Percentiles rank a stretch among this genome's conserved stretches.
These are phyloP conservation scores for Polydrusus pterygomalis DNA, from an alignment of 2,888 invertebrate genomes.

Conservation along the genomic window DNA sequence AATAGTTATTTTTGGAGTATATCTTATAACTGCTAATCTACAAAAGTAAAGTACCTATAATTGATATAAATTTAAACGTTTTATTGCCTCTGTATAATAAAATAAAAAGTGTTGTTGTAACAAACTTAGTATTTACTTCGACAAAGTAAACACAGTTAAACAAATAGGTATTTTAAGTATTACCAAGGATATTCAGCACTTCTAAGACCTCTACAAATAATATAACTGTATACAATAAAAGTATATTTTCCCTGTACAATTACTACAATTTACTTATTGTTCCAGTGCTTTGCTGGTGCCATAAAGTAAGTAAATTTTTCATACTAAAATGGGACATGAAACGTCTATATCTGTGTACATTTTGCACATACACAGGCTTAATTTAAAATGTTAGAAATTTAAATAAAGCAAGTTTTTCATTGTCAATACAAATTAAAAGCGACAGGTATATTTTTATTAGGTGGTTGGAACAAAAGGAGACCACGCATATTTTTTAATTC, in stretches of 20 bases:
- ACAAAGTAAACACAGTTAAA: constrained; percentile 57
- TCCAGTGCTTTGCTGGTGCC: constrained; percentile 42
- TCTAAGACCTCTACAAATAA: constrained; percentile 59
- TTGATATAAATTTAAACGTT: constrained; percentile 2
- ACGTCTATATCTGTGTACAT: neutral
- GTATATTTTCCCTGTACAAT: constrained; percentile 35
- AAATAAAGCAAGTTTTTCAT: too few relatives aligned
- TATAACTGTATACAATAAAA: constrained; percentile 56
- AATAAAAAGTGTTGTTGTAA: constrained; percentile 29
- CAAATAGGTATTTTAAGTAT: constrained; percentile 57
- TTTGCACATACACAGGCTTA: neutral
- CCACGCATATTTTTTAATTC: too few relatives aligned
- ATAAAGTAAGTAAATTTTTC: constrained; percentile 35
- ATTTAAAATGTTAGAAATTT: too few relatives aligned
- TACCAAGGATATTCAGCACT: constrained; percentile 58
- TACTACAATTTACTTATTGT: constrained; percentile 18
- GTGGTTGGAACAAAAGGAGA: too few relatives aligned
- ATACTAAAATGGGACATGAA: neutral
- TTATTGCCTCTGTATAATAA: constrained; percentile 16
- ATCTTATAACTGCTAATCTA: too few relatives aligned
- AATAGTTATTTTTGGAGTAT: too few relatives aligned
- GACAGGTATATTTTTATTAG: too few relatives aligned
- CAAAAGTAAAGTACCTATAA: neutral
- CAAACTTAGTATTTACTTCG: constrained; percentile 55
- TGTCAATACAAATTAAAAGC: too few relatives aligned